phyloP scores from a whole-genome alignment of 2,797 vertebrate genomes.

The Chaenodraco wilsoni region DNA sequence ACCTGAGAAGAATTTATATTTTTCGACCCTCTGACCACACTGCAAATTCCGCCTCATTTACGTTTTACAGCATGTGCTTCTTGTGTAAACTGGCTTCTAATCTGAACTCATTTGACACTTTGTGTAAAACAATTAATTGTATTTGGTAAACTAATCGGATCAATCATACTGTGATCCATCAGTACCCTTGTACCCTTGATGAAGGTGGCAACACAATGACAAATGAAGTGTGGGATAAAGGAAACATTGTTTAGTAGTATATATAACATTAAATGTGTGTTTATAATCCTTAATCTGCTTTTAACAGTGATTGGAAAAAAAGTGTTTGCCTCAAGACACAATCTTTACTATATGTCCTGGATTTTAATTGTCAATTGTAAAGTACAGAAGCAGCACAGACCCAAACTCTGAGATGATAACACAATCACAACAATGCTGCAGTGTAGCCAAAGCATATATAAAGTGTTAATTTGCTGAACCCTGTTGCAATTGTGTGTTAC shows the following conservation, averaged over 20 bases:
- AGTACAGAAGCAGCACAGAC: neutral
- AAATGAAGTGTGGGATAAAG: conserved; percentile 18
- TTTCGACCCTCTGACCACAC: neutral
- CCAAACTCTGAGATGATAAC: neutral
- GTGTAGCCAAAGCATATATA: neutral
- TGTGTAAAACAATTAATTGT: neutral
- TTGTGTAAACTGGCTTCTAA: neutral
- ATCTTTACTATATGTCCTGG: conserved; percentile 12
- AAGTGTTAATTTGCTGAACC: conserved; percentile 20
- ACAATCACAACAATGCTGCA: conserved; percentile 3
- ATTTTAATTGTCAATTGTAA: neutral
- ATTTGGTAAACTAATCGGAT: conserved; percentile 1
- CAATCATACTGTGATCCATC: conserved; percentile 2
- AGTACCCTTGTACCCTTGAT: neutral
- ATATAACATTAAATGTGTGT: conserved; percentile 8
- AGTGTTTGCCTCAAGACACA: conserved; percentile 7
- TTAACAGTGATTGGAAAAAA: conserved; percentile 26
- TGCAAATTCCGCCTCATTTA: neutral
- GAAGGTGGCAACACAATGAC: conserved; percentile 22
- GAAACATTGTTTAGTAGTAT: neutral
- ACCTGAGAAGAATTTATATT: neutral
- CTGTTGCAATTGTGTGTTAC: conserved; percentile 29
- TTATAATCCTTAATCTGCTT: conserved; percentile 10
- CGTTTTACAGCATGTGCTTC: too few species aligned
- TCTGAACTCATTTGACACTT: conserved; percentile 7